These are phyloP conservation scores for Gortyna flavago DNA, from an alignment of 2,888 invertebrate species.

Conservation along the genomic window DNA sequence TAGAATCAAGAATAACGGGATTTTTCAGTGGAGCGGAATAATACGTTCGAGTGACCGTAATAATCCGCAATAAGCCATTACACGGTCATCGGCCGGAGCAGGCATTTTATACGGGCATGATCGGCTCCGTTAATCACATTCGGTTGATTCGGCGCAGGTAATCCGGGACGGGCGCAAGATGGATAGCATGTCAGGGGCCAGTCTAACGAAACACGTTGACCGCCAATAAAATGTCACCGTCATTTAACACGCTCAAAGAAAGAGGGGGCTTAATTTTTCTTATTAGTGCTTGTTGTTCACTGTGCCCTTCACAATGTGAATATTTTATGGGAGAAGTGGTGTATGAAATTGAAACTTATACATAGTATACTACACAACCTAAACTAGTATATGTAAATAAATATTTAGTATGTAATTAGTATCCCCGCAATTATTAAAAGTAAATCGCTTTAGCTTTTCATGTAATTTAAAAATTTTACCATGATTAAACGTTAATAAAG, in stretches of 20 bases:
- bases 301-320: neutral
- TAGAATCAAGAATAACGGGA: constrained; percentile 41
- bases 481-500: neutral
- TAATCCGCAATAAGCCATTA: constrained; percentile 65
- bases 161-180: constrained; percentile 72
- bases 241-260: constrained; percentile 60
- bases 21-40: constrained; percentile 56
- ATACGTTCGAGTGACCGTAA: constrained; percentile 60
- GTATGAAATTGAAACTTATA: neutral
- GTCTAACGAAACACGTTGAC: constrained; percentile 66
- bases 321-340: neutral
- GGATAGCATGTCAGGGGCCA: constrained; percentile 70
- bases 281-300: constrained; percentile 26
- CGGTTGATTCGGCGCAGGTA: constrained; percentile 74
- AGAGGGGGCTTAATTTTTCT: constrained; percentile 48
- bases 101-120: constrained; percentile 74
- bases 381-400: neutral
- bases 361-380: neutral
- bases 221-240: constrained; percentile 65
- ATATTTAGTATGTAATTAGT: neutral
- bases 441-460: neutral
- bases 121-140: constrained; percentile 74
- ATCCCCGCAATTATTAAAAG: neutral
- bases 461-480: neutral
- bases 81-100: constrained; percentile 63